These are phyloP conservation scores for Gobio occitaniae DNA, from an alignment of 2,797 vertebrate genomes.

Conservation along the genomic window DNA sequence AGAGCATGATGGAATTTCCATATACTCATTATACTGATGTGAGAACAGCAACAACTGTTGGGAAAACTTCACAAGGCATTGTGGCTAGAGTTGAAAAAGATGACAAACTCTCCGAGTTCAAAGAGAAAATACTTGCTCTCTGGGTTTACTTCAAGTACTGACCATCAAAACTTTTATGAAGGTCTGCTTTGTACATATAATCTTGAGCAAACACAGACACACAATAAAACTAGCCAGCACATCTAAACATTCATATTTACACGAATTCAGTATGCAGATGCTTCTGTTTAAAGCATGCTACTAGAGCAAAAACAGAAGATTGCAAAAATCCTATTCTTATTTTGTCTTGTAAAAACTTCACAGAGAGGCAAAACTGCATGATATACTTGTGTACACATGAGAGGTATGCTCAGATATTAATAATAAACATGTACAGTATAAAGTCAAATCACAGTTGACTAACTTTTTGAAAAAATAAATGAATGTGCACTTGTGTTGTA, in stretches of 20 bases:
- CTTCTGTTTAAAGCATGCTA: neutral
- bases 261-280: neutral
- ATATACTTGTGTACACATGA: neutral
- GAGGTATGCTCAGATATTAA: neutral
- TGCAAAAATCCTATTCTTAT: neutral
- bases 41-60: conserved; percentile 57
- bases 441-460: neutral
- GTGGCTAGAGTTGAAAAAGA: conserved; percentile 29
- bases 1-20: conserved; percentile 70
- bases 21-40: conserved; percentile 61
- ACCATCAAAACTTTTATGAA: conserved; percentile 44
- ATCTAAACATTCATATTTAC: conserved; percentile 3
- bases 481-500: neutral
- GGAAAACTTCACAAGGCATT: conserved; percentile 14
- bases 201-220: neutral
- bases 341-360: neutral
- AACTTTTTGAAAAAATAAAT: neutral
- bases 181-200: conserved; percentile 6
- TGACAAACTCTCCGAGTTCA: conserved; percentile 30
- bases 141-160: conserved; percentile 31
- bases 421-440: neutral
- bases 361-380: neutral
- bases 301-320: neutral
- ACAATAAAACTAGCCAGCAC: conserved; percentile 12
- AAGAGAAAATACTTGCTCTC: conserved; percentile 22